Base-by-base conservation (phyloP, 2,797 vertebrate species). In the Eutrigla gurnardus region DNA sequence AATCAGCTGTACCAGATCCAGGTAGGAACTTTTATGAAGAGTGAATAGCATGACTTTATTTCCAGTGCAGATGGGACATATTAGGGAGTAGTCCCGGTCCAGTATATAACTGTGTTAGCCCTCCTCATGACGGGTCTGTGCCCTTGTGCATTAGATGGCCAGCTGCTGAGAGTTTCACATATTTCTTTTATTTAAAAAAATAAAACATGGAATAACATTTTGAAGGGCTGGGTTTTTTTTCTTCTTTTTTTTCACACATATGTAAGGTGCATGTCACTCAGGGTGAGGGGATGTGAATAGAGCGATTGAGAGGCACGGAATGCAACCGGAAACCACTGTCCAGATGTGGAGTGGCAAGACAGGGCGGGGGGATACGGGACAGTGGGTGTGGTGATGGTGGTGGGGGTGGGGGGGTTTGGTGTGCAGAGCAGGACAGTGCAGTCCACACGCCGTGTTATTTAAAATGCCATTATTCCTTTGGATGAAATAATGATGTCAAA, bases 271-370 rank as follows among this genome's bases (percentile, higher is more conserved):
- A 84, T 57, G 65, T 86, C 83, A 78, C 36, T 66, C 77, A 35
- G 83, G 75, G 54, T 4, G 33, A 74, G 50, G 78, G 33, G 70
- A 78, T 78, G 82, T 92, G 92, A 93, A 92, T 90, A 65, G 80
- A 84, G 68, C 61, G 39, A 90, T 89, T 93, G 78, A 82, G 65
- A 32, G 47, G 75, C 49, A 52, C 39, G 71, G 88, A 92, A 93
- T 90, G 80, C 70, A 69, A 25, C 77, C 72, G 76, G 83, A 92
- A 90, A 84, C 89, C 64, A 69, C 91, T 83, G 73, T 92, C 91
- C 95, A 92, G 94, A 92, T 94, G 94, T 92, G 90, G 86, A 88
- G 85, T 67, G 14, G 82, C 83, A 75, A 75, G 85, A 89, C 85
- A 80, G 82, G 71, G 59, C 62, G 62, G 53, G 89, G 90, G 89